phyloP scores from a whole-genome alignment of 2,797 vertebrate species.

The Catharus ustulatus region DNA sequence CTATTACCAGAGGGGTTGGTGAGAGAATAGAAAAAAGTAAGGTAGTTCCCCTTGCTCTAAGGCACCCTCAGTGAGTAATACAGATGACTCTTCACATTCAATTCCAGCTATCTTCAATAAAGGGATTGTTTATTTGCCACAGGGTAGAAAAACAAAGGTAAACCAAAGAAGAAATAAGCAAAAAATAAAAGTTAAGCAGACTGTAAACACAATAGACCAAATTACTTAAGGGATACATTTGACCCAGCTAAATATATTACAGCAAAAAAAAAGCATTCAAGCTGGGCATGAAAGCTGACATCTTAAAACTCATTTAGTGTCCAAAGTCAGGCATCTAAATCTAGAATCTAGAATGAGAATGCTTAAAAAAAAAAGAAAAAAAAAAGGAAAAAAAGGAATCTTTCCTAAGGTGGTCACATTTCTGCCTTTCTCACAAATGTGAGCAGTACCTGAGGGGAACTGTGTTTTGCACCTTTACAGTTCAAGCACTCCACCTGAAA shows the following conservation, averaged over 20 bases:
- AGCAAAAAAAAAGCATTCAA: not conserved
- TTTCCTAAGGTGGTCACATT: not conserved
- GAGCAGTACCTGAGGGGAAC: not conserved
- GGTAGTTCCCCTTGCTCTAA: conserved; percentile 37
- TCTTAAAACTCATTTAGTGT: not conserved
- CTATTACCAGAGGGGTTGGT: conserved; percentile 17
- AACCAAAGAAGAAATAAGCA: conserved; percentile 37
- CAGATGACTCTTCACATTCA: conserved; percentile 49
- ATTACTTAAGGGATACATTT: conserved; percentile 5
- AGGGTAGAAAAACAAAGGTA: conserved; percentile 51
- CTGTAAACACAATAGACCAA: conserved; percentile 34
- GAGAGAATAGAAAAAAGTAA: conserved; percentile 18
- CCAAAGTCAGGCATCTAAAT: not conserved
- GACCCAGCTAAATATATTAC: conserved; percentile 44
- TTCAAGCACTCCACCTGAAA: not conserved
- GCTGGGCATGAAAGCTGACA: not conserved
- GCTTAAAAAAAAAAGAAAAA: not conserved
- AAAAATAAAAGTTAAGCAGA: conserved; percentile 45
- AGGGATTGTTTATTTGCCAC: conserved; percentile 56
- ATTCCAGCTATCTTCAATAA: conserved; percentile 65
- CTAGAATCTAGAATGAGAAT: not conserved
- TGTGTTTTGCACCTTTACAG: not conserved
- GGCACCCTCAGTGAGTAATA: conserved; percentile 23
- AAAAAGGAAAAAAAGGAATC: not conserved
- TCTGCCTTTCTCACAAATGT: not conserved